Evolutionary conservation across 2,113 vertebrate genomes (phyloP).

Genomic region (Hucho hucho): DNA sequence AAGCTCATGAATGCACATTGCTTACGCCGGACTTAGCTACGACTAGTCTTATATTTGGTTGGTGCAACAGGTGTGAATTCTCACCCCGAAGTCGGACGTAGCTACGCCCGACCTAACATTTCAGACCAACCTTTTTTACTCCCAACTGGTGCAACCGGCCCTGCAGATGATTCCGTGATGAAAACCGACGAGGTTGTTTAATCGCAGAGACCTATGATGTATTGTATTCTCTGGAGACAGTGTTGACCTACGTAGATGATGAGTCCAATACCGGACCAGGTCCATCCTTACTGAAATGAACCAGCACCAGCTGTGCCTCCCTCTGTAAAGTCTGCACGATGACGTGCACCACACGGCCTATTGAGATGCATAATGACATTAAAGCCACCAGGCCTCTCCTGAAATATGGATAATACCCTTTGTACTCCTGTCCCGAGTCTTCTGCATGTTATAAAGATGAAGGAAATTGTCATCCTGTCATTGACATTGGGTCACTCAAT

Average conservation of each 20-base stretch:
- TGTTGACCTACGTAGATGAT: background rate
- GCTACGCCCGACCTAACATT: too few relatives aligned
- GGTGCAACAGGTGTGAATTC: too few relatives aligned
- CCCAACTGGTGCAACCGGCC: too few relatives aligned
- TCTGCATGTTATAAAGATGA: background rate
- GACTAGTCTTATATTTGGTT: too few relatives aligned
- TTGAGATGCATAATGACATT: constrained; percentile 1
- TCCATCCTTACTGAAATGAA: background rate
- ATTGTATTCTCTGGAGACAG: background rate
- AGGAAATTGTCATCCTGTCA: background rate
- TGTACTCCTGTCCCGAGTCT: background rate
- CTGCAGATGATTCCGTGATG: background rate
- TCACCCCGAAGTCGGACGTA: too few relatives aligned
- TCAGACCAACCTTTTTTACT: too few relatives aligned
- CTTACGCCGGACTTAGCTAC: too few relatives aligned
- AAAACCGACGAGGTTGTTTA: background rate
- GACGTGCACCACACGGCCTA: background rate
- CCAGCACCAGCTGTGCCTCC: background rate
- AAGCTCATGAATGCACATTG: too few relatives aligned
- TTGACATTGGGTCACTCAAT: background rate
- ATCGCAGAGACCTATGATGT: background rate
- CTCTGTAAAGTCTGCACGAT: background rate
- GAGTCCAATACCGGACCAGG: background rate
- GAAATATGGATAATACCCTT: constrained; percentile 1
- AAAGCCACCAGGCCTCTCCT: background rate